Evolutionary conservation across 2,888 invertebrate genomes (phyloP), one percentile per base, ranked within the genome.

Genomic region (Scaeva pyrastri): DNA sequence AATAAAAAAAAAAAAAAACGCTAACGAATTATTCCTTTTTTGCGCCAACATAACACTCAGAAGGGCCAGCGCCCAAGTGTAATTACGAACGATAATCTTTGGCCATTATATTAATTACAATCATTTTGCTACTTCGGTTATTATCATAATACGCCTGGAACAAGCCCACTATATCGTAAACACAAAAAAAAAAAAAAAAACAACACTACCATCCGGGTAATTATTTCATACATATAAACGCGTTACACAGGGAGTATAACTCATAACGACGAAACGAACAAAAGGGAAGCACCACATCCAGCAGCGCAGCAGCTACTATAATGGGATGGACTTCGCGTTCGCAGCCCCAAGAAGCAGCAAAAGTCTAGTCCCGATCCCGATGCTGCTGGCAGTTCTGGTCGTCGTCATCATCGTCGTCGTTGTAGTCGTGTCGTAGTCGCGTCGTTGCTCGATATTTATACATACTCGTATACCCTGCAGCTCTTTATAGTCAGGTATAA

Each of bases 21-120:
- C 1, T 0, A 50, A 50, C 36, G 12, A 23, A 72, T 60, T 60
- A 60, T 50, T 21, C n/a, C 39, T 39, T 68, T 52, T 52, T 68
- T 52, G 12, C 19, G 39, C n/a, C 50, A 50, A 19, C 31, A 52
- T 55, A 52, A 41, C 41, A 70, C 52, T 48, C 41, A 64, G 16
- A 79, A 80, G 70, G 64, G 50, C 71, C 62, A 45, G 31, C 70
- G 70, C 48, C 43, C 77, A 45, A 73, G 83, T 81, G 88, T 87
- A 88, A 89, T 89, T 89, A 88, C 85, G 82, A 88, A 88, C 88
- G 85, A 85, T 88, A 88, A 89, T 89, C 88, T 88, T 83, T 73
- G 56, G 88, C 85, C 87, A 89, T 89, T 89, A 89, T 88, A 87
- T 88, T 89, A 89, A 89, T 89, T 88, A 89, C 77, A 88, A 80